Base-by-base conservation (phyloP, 2,888 invertebrate species). In the Odontothrips loti region DNA sequence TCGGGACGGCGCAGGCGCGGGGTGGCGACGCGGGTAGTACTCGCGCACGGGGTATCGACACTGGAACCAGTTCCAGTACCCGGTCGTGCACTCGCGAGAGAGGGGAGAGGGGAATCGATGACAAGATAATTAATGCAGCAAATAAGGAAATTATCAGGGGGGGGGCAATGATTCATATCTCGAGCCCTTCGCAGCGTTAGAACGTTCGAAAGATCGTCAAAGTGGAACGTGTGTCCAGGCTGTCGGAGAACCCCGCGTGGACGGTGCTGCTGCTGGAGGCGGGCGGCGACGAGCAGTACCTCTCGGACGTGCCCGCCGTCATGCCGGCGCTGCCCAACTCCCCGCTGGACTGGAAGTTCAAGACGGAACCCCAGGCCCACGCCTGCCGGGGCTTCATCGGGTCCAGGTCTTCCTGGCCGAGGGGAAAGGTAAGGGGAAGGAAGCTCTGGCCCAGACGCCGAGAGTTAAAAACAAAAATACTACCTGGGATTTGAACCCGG, bases 341-440 rank as follows among this genome's bases (percentile, higher is more conserved):
- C 0, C 90, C 91, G 0, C 89, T 95, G 84, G 96, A 96, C 86
- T 96, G 96, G 96, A 91, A 94, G 84, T 96, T 93, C 86, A 90
- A 91, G 83, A 94, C 95, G 0, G 94, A 95, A 86, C 92, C 93
- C 0, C 92, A 93, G 79, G 80, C 80, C 51, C 81, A 83, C 12
- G 83, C 83, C 84, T 95, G 95, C 85, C 88, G 92, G 84, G 88
- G 86, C 9, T 85, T 88, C 86, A 86, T 85, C 11, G 86, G 85
- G 0, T 83, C 84, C 0, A 84, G 85, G 11, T 88, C 88, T 82
- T 87, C 86, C 81, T 89, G 89, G 88, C 88, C 88, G 0, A 86
- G 91, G 43, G 88, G 88, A 4, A 90, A 90, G 84, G 88, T 89
- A 17, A 58, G 58, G 58, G 58, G 58, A 17, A 58, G 58, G 58